phyloP scores from a whole-genome alignment of 1,140 invertebrate species.

The Drosophila watanabei region DNA sequence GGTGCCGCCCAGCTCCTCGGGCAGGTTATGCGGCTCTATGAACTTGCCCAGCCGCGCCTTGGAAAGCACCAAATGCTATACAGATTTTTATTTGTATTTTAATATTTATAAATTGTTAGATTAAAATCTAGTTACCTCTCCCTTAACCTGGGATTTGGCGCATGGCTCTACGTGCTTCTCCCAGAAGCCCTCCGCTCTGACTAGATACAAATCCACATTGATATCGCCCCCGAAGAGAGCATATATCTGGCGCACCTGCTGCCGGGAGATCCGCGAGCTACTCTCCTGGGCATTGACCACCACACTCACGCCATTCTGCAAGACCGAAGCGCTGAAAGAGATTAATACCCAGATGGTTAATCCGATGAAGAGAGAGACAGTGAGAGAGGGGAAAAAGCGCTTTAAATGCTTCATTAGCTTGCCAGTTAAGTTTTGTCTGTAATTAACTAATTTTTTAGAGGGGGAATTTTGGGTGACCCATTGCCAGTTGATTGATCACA shows the following conservation, averaged over 20 bases:
- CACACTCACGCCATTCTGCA: constrained; percentile 87
- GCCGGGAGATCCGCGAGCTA: constrained; percentile 88
- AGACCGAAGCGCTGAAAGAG: constrained; percentile 59
- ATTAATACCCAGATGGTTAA: constrained; percentile 8
- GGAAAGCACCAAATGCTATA: constrained; percentile 89
- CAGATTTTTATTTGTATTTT: background rate
- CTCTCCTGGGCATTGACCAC: constrained; percentile 89
- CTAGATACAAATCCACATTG: constrained; percentile 87
- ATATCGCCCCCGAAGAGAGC: constrained; percentile 86
- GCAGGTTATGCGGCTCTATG: constrained; percentile 90
- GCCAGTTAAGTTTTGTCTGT: constrained; percentile 35
- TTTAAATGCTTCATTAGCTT: constrained; percentile 50
- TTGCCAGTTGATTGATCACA: constrained; percentile 64
- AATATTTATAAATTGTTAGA: too few relatives aligned
- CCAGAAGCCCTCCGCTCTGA: constrained; percentile 91
- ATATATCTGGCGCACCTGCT: constrained; percentile 88
- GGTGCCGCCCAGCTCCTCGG: constrained; percentile 92
- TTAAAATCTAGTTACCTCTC: constrained; percentile 86
- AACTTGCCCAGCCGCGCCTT: constrained; percentile 89
- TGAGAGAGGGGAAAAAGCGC: constrained; percentile 1
- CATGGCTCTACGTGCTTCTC: constrained; percentile 91
- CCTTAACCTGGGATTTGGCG: constrained; percentile 88
- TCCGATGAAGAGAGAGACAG: background rate
- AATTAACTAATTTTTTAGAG: constrained; percentile 34
- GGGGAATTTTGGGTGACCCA: constrained; percentile 27